Evolutionary conservation across 2,888 invertebrate genomes (phyloP), one percentile per base, ranked within the genome.

Genomic region (Thecophora atra): DNA sequence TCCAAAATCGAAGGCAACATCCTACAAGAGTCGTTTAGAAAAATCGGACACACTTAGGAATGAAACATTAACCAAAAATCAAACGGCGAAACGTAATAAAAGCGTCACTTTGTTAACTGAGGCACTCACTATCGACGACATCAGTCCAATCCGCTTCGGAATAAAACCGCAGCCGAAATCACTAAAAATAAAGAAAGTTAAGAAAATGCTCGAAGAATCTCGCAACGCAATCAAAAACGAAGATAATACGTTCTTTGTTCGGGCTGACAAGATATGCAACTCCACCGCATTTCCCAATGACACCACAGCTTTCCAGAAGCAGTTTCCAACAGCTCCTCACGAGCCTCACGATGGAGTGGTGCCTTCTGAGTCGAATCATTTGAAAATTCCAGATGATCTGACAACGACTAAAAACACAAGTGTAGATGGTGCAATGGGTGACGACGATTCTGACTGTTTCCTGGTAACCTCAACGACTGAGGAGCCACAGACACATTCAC

Each of bases 391-490:
- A 8, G 37, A 54, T 19, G n/a, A 47, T 13, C 28, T n/a, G 21
- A 21, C 17, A 26, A 21, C 24, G 0, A 44, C 30, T 42, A 19
- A 19, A 51, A 30, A 6, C n/a, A 28, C 26, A 62, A 24, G 2
- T 0, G 44, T 37, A 63, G 62, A 11, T 2, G 47, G 47, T 51
- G 51, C 5, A 24, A 21, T 37, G 21, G 28, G 21, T 11, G 66
- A 66, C 19, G 78, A 79, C 17, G 76, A 70, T n/a, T 83, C 7
- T 28, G 58, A 84, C 56, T 83, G 83, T 67, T 77, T 80, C 1
- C 70, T 79, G 4, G 81, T 83, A 24, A 80, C 84, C 4, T 83
- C 83, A 0, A 82, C 84, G 17, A 83, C 83, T 0, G 70, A 72
- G 47, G 8, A 75, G 66, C n/a, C 13, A n/a, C 24, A 11, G 26